These are phyloP conservation scores for Erpetoichthys calabaricus DNA, from an alignment of 2,797 vertebrate genomes.

Conservation along the genomic window DNA sequence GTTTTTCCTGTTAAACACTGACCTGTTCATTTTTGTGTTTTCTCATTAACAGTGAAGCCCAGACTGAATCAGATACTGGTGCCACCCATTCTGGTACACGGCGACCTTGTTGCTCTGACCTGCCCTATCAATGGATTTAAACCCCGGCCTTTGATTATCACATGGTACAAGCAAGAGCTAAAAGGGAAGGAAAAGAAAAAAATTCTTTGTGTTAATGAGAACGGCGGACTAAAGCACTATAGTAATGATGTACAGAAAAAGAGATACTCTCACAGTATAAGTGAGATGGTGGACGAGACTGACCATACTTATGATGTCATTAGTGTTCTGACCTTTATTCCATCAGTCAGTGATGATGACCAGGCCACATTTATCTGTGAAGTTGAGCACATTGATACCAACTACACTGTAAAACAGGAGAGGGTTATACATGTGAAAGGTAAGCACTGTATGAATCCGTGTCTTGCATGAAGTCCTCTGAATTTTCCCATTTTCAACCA, in stretches of 20 bases:
- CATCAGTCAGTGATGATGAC: neutral
- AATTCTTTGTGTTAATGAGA: neutral
- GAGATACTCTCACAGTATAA: neutral
- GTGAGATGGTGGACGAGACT: neutral
- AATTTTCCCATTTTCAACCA: too few species aligned
- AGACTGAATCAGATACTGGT: constrained; percentile 13
- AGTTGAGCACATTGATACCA: neutral
- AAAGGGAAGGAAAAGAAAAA: neutral
- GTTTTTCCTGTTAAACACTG: too few species aligned
- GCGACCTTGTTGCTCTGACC: constrained; percentile 8
- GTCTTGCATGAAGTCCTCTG: too few species aligned
- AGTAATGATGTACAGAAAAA: neutral
- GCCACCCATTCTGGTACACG: constrained; percentile 5
- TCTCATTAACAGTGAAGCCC: neutral
- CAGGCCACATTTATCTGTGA: neutral
- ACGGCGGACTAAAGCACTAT: too few species aligned
- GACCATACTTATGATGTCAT: constrained; percentile 1
- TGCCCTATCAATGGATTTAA: constrained; percentile 17
- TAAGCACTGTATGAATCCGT: neutral
- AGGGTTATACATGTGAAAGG: neutral
- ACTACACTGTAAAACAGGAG: neutral
- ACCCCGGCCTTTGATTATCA: constrained; percentile 9
- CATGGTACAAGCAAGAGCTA: constrained; percentile 5
- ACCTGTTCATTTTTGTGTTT: too few species aligned
- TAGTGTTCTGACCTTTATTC: constrained; percentile 3